Conservation (phyloP, 2,113 vertebrate species). For the Pterocles gutturalis region DNA sequence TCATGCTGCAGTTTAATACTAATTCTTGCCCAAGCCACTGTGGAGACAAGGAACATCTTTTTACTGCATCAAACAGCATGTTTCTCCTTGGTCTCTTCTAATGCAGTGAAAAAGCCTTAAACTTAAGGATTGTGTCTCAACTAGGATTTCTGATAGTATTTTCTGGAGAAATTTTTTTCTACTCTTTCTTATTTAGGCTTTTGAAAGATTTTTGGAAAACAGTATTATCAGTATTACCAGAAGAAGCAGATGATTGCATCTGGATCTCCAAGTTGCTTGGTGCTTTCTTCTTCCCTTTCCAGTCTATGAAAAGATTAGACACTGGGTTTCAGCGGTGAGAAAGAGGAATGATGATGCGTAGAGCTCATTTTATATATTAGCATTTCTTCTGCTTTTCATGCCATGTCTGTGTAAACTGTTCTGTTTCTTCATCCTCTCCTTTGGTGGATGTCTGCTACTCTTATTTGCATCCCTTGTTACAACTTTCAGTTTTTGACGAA, state of each 20-base stretch:
- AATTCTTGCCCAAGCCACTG: neutral
- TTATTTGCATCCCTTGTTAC: neutral
- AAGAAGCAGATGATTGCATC: neutral
- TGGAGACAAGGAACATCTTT: neutral
- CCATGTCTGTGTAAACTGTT: neutral
- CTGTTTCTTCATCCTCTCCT: neutral
- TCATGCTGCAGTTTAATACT: neutral
- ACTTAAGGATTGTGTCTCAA: neutral
- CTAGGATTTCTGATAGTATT: neutral
- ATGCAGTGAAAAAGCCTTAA: neutral
- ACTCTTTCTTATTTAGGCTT: neutral
- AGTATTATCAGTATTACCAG: neutral
- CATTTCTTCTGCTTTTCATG: neutral
- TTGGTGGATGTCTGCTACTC: neutral
- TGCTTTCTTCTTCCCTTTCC: neutral
- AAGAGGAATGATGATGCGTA: neutral
- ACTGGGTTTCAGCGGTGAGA: neutral
- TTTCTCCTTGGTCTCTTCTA: neutral
- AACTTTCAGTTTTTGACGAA: neutral
- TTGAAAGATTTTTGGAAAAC: neutral
- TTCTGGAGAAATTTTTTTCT: neutral
- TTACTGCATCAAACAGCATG: neutral
- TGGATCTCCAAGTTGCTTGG: neutral
- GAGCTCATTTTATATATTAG: neutral
- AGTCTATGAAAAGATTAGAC: neutral